These are phyloP conservation scores for Eupsittula cactorum DNA, from an alignment of 2,113 vertebrate species.

Conservation along the genomic window DNA sequence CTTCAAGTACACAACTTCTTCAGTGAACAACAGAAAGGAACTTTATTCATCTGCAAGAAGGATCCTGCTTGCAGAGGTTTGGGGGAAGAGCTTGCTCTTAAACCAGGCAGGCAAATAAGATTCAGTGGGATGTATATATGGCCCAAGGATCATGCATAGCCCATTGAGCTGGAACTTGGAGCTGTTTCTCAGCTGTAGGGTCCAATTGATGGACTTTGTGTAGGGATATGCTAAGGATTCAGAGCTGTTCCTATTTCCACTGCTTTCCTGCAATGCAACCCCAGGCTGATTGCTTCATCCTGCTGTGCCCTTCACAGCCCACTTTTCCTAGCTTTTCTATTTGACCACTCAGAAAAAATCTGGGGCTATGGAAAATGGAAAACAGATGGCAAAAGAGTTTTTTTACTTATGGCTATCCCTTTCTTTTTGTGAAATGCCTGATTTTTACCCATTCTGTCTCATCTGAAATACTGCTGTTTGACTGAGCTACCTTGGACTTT, in stretches of 20 bases:
- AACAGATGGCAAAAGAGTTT: neutral
- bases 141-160: fast-evolving
- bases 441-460: neutral
- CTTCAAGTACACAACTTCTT: neutral
- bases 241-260: neutral
- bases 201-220: neutral
- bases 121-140: neutral
- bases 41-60: neutral
- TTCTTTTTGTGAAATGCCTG: neutral
- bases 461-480: neutral
- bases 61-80: neutral
- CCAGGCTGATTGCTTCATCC: neutral
- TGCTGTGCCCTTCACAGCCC: neutral
- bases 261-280: neutral
- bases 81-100: neutral
- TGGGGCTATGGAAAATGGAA: neutral
- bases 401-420: neutral
- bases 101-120: neutral
- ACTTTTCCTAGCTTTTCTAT: neutral
- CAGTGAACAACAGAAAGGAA: neutral
- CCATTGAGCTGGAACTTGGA: neutral
- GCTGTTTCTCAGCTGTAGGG: neutral
- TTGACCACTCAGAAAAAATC: neutral
- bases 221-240: neutral
- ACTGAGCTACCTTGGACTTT: neutral